Conservation (phyloP, 2,797 vertebrate species). For the Oreochromis grahami region DNA sequence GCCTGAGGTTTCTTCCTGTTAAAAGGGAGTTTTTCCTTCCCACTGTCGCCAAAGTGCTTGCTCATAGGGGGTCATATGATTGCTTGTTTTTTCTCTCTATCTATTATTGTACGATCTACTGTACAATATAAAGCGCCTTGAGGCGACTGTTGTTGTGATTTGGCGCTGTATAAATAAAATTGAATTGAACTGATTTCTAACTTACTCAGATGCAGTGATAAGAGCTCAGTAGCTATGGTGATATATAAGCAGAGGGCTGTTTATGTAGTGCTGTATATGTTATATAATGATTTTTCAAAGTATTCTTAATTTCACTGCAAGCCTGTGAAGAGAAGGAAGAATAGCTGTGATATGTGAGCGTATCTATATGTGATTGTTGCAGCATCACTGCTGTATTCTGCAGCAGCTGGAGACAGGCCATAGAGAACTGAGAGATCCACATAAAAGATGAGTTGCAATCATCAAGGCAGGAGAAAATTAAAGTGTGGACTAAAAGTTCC, state of each 20-base stretch:
- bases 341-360: neutral
- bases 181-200: neutral
- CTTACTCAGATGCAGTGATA: neutral
- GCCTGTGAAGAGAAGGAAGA: neutral
- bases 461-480: neutral
- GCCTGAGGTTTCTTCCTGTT: too few relatives aligned
- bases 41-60: too few relatives aligned
- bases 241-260: neutral
- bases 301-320: neutral
- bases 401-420: neutral
- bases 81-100: too few relatives aligned
- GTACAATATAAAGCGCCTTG: too few relatives aligned
- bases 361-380: neutral
- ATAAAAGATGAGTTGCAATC: accelerated
- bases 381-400: neutral
- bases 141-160: too few relatives aligned
- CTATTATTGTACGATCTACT: too few relatives aligned
- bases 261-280: neutral
- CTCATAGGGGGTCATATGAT: too few relatives aligned
- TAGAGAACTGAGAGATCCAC: neutral
- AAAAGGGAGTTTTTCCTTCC: too few relatives aligned
- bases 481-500: neutral
- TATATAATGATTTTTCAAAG: neutral
- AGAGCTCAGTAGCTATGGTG: neutral
- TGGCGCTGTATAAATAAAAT: too few relatives aligned